Percentiles rank a stretch among this genome's conserved stretches.
These are phyloP conservation scores for Lamprologus tigripictilis DNA, from an alignment of 2,113 vertebrate species.

Conservation along the genomic window DNA sequence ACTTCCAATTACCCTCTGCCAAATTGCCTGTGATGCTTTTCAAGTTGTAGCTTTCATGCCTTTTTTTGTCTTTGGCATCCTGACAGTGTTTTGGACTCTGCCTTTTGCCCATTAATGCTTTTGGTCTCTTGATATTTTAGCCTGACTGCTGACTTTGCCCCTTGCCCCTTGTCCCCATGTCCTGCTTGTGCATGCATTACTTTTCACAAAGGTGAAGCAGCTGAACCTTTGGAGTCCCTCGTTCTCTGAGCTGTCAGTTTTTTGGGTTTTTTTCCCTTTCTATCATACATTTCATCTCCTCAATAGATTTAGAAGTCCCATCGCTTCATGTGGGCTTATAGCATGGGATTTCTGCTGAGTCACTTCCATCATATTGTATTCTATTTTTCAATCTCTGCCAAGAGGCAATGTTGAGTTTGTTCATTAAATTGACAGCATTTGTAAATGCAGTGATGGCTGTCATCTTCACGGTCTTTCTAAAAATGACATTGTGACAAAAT, in stretches of 20 bases:
- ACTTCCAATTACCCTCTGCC: not conserved
- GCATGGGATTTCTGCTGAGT: not conserved
- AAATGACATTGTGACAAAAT: not conserved
- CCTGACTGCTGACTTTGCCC: not conserved
- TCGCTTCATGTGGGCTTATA: not conserved
- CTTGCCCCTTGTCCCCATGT: not conserved
- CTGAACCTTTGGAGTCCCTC: not conserved
- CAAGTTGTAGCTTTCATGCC: not conserved
- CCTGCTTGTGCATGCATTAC: not conserved
- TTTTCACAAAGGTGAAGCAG: not conserved
- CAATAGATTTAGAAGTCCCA: not conserved
- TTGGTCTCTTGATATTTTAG: not conserved
- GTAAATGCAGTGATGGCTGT: not conserved
- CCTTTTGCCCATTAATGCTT: not conserved
- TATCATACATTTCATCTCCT: not conserved
- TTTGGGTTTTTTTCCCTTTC: accelerated
- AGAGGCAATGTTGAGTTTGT: not conserved
- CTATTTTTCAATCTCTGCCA: not conserved
- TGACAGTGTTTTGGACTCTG: not conserved
- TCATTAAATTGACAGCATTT: not conserved
- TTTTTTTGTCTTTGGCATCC: not conserved
- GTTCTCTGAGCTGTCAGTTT: not conserved
- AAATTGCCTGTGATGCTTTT: not conserved
- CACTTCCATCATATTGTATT: not conserved
- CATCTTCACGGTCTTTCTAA: not conserved